Percentiles rank a stretch among this genome's conserved stretches.
These are phyloP conservation scores for Danionella cerebrum DNA, from an alignment of 2,113 vertebrate genomes.

Conservation along the genomic window DNA sequence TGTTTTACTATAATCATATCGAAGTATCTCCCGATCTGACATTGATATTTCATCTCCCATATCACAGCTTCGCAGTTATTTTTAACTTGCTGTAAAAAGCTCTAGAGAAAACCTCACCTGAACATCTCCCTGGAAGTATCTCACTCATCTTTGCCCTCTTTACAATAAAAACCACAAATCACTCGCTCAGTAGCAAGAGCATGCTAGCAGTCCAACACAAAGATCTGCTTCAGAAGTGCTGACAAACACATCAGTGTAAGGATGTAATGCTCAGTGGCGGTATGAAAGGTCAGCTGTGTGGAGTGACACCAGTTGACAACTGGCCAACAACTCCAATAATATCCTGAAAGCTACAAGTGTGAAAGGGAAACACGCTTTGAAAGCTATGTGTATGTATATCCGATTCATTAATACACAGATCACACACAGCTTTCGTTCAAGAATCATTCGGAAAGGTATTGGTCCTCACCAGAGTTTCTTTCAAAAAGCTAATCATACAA, in stretches of 20 bases:
- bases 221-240: not conserved
- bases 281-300: not conserved
- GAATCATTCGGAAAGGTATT: no score
- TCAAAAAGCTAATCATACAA: no score
- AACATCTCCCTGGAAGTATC: not conserved
- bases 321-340: slow-evolving; percentile 4
- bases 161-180: not conserved
- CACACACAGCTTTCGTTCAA: no score
- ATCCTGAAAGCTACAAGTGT: slow-evolving; percentile 5
- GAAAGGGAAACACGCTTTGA: not conserved
- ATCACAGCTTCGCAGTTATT: no score
- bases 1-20: no score
- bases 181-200: not conserved
- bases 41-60: no score
- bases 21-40: no score
- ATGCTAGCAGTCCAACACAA: not conserved
- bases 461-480: no score
- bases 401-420: no score
- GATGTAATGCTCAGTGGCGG: not conserved
- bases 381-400: no score
- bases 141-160: not conserved
- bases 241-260: not conserved
- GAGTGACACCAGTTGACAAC: slow-evolving; percentile 21
- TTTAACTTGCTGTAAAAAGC: not conserved
- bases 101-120: not conserved